Conservation (phyloP, 2,113 vertebrate genomes). For the Myxocyprinus asiaticus region DNA sequence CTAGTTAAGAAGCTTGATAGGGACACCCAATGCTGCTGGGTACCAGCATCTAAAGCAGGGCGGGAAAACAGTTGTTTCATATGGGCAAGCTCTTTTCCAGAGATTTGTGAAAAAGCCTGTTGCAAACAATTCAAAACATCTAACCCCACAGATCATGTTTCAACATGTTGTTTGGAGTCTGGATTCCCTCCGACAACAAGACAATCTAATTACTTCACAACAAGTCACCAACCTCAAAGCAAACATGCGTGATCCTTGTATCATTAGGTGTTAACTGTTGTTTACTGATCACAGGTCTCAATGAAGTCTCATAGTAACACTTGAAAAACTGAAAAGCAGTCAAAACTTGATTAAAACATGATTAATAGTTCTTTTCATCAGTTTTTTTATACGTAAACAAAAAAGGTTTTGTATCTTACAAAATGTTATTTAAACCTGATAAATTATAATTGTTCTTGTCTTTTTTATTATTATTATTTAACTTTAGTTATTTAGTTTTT, state of each 20-base stretch:
- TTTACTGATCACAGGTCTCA: neutral
- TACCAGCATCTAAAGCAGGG: too few species aligned
- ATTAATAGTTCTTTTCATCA: too few species aligned
- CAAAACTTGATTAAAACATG: neutral
- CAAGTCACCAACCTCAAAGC: neutral
- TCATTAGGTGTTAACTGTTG: neutral
- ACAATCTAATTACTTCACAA: neutral
- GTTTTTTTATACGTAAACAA: too few species aligned
- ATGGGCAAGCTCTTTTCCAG: neutral
- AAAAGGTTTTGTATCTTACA: too few species aligned
- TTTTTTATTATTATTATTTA: too few species aligned
- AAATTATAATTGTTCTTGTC: too few species aligned
- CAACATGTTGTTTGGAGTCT: neutral
- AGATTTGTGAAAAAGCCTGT: neutral
- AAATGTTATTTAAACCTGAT: too few species aligned
- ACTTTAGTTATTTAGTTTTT: too few species aligned
- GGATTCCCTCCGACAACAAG: neutral
- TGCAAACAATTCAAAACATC: neutral
- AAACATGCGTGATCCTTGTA: neutral
- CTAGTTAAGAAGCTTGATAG: too few species aligned
- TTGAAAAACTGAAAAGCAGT: neutral
- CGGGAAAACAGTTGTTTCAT: neutral
- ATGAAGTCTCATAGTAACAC: neutral
- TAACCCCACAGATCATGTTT: neutral
- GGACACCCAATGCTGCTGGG: too few species aligned